Percentiles rank a stretch among this genome's conserved stretches.
Conservation (phyloP, 2,888 invertebrate genomes). For the Acleris laterana region DNA sequence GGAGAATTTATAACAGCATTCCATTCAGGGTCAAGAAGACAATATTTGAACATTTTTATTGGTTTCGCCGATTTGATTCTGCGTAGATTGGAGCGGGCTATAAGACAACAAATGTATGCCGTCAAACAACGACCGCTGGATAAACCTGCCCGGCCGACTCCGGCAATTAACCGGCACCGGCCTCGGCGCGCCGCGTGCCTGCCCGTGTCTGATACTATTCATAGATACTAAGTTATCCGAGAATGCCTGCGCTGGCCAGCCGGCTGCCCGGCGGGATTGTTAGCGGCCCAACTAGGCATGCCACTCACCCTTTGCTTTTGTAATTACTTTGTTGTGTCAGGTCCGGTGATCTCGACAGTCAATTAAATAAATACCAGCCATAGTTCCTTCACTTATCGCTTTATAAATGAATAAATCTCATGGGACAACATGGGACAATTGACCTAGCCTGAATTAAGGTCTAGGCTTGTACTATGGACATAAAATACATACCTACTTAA, state of each 20-base stretch:
- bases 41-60: constrained; percentile 4
- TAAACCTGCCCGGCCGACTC: constrained; percentile 69
- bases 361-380: constrained; percentile 6
- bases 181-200: constrained; percentile 66
- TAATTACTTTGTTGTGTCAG: constrained; percentile 37
- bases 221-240: constrained; percentile 52
- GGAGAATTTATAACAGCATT: constrained; percentile 15
- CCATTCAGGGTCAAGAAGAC: constrained; percentile 13
- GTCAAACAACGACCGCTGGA: constrained; percentile 70
- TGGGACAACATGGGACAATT: too few species aligned
- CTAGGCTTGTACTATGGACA: too few species aligned
- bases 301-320: constrained; percentile 32
- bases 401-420: too few species aligned
- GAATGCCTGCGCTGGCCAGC: constrained; percentile 35
- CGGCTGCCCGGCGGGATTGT: constrained; percentile 26
- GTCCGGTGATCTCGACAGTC: constrained; percentile 8
- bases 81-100: constrained; percentile 7
- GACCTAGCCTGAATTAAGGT: too few species aligned
- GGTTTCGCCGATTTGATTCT: constrained; percentile 7
- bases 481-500: too few species aligned
- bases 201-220: constrained; percentile 60
- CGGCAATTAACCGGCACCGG: constrained; percentile 81
- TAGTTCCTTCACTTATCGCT: not conserved
- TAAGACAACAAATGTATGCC: constrained; percentile 64
- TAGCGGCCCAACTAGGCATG: constrained; percentile 8